A percentile compares a stretch with the other conserved stretches of the same genome.
phyloP scores from a whole-genome alignment of 2,113 vertebrate species.

The Protobothrops flavoviridis region DNA sequence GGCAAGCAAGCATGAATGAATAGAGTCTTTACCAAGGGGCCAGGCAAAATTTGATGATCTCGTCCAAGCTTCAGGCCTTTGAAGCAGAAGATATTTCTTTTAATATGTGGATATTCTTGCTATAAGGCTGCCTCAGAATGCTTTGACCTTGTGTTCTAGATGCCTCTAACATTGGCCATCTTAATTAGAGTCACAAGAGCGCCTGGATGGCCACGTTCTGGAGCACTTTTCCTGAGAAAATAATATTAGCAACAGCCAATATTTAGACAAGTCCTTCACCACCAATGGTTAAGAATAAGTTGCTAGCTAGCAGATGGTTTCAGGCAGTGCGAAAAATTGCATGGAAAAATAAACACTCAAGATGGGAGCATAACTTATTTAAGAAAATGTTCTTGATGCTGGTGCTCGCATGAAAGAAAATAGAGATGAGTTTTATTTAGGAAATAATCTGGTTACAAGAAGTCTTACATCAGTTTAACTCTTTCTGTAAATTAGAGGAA shows the following conservation, averaged over 20 bases:
- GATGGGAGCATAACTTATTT: not conserved
- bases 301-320: not conserved
- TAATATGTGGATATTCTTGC: not conserved
- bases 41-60: not conserved
- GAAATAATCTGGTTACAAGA: not conserved
- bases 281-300: not conserved
- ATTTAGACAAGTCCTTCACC: not conserved
- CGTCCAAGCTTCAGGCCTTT: not conserved
- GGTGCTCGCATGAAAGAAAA: not conserved
- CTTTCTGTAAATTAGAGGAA: not conserved
- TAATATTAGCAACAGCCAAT: not conserved
- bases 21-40: not conserved
- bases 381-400: not conserved
- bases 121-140: not conserved
- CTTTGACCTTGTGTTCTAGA: not conserved
- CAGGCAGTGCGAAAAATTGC: not conserved
- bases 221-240: not conserved
- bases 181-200: not conserved
- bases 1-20: not conserved
- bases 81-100: not conserved
- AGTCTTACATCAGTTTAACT: not conserved
- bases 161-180: too few relatives aligned
- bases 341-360: not conserved
- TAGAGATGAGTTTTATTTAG: not conserved
- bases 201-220: not conserved